Conservation (phyloP, 2,888 invertebrate genomes). For the Chironomus tentans region DNA sequence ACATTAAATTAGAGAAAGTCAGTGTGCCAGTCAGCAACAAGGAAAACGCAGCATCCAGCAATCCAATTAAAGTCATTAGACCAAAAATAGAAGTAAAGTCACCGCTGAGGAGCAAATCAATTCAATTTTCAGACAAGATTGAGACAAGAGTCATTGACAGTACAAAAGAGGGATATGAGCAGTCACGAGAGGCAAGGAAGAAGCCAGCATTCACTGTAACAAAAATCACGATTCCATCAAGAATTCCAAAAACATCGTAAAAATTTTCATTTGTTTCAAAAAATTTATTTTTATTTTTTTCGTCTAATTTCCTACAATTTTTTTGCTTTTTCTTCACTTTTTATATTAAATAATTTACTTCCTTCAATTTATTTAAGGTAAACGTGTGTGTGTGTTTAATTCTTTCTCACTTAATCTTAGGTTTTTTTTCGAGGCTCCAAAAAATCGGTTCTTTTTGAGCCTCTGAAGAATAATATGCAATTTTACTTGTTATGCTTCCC, state of each 20-base stretch:
- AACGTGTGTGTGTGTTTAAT: not conserved
- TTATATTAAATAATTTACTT: constrained; percentile 9
- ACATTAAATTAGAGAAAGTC: not conserved
- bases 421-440: not conserved
- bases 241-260: not conserved
- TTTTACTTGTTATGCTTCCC: not conserved
- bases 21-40: no score
- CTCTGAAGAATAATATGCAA: constrained; percentile 2
- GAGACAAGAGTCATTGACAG: not conserved
- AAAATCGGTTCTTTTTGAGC: not conserved
- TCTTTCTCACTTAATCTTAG: constrained; percentile 19
- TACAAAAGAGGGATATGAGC: not conserved
- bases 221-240: constrained; percentile 9
- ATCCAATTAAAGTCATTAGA: no score
- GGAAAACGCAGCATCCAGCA: no score
- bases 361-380: constrained; percentile 6
- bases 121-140: not conserved
- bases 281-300: not conserved
- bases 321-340: not conserved
- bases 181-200: not conserved
- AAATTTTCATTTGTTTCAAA: constrained; percentile 2
- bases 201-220: not conserved
- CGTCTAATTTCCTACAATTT: constrained; percentile 7
- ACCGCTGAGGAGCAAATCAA: not conserved
- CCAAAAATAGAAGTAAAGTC: not conserved